Percentiles rank a stretch among this genome's conserved stretches.
phyloP scores from a whole-genome alignment of 1,140 invertebrate species.

The Pentalonia nigronervosa region DNA sequence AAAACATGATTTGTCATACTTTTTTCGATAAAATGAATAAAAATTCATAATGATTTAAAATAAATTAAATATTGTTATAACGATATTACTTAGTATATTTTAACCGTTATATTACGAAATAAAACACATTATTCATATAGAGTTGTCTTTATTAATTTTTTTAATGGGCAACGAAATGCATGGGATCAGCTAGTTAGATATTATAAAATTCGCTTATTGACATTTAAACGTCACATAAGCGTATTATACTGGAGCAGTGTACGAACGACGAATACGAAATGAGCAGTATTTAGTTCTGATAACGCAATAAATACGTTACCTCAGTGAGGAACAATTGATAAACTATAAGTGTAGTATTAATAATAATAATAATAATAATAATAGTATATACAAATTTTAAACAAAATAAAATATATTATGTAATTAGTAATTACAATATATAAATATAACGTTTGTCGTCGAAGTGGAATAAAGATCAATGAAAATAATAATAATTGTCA shows the following conservation, averaged over 20 bases:
- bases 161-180: too few relatives aligned
- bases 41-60: too few relatives aligned
- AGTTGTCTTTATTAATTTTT: too few relatives aligned
- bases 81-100: too few relatives aligned
- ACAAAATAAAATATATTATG: background rate
- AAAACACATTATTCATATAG: too few relatives aligned
- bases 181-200: background rate
- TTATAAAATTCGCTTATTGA: background rate
- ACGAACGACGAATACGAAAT: background rate
- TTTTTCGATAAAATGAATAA: too few relatives aligned
- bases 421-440: background rate
- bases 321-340: background rate
- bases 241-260: background rate
- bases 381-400: background rate
- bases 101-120: too few relatives aligned
- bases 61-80: too few relatives aligned
- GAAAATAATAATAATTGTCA: background rate
- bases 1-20: too few relatives aligned
- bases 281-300: background rate
- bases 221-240: background rate
- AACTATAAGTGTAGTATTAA: background rate
- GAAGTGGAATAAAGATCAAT: background rate
- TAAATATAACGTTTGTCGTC: background rate
- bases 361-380: background rate
- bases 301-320: background rate